phyloP scores from a whole-genome alignment of 35 echinoderm and acorn worm species.

The Eucidaris tribuloides region DNA sequence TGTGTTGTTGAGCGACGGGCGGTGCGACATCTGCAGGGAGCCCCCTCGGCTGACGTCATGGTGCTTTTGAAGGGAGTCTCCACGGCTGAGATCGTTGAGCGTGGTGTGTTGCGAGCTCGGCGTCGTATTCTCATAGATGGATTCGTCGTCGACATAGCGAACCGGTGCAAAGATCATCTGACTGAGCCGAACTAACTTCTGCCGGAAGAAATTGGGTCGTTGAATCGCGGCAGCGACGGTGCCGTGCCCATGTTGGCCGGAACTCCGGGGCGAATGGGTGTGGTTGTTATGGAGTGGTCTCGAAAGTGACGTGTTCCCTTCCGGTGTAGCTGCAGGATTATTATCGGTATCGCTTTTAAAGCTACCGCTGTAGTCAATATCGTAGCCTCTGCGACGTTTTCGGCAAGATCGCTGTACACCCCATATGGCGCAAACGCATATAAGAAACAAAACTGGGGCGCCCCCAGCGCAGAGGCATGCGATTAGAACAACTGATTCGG shows the following conservation, averaged over 20 bases:
- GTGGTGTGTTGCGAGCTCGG: background rate
- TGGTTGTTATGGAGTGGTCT: background rate
- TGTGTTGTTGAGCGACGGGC: background rate
- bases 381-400: background rate
- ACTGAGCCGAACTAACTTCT: slow-evolving; percentile 3
- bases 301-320: background rate
- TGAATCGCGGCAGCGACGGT: background rate
- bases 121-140: slow-evolving; percentile 19
- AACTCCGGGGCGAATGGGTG: no score
- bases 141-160: background rate
- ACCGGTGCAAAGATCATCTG: slow-evolving; percentile 1
- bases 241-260: background rate
- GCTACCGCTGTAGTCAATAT: slow-evolving; percentile 20
- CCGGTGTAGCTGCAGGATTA: background rate
- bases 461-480: background rate
- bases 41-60: background rate
- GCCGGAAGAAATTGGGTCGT: slow-evolving; percentile 3
- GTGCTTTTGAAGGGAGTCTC: background rate
- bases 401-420: background rate
- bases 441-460: slow-evolving; percentile 3
- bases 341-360: background rate
- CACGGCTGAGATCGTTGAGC: background rate
- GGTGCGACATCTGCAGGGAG: background rate
- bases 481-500: slow-evolving; percentile 4
- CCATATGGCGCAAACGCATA: background rate